Conservation (phyloP, 2,797 vertebrate species). For the Tenualosa ilisha region DNA sequence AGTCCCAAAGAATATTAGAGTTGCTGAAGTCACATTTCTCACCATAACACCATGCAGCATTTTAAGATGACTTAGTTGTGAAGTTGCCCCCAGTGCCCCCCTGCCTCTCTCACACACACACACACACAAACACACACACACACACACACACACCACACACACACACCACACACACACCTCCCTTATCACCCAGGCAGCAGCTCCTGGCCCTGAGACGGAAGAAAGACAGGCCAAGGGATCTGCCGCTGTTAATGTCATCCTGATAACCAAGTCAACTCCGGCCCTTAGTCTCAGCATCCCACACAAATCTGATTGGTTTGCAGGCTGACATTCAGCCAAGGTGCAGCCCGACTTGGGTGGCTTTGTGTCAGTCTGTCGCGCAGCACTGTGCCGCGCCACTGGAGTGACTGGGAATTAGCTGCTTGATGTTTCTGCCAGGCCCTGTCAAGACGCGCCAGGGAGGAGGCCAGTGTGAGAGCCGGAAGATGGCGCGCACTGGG, state of each 20-base stretch:
- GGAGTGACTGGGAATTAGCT: background rate
- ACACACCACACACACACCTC: background rate
- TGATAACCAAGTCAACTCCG: constrained; percentile 19
- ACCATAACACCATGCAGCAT: constrained; percentile 61
- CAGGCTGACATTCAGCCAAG: background rate
- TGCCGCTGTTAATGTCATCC: constrained; percentile 17
- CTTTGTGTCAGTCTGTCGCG: constrained; percentile 7
- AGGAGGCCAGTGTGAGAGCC: background rate
- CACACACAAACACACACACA: background rate
- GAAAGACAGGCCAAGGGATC: background rate
- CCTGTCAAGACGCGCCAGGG: too few species aligned
- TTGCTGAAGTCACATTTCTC: constrained; percentile 68
- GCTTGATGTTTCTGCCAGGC: background rate
- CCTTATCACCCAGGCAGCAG: background rate
- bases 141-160: background rate
- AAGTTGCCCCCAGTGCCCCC: background rate
- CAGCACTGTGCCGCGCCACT: too few species aligned
- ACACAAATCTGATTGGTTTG: constrained; percentile 5
- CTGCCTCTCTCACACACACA: background rate
- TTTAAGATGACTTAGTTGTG: constrained; percentile 49
- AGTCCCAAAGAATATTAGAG: constrained; percentile 65
- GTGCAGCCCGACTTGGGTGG: background rate
- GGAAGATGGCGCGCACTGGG: background rate
- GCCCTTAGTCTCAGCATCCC: constrained; percentile 15
- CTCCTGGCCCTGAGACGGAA: background rate